Percentiles rank a stretch among this genome's conserved stretches.
These are phyloP conservation scores for Camptogramma bilineatum DNA, from an alignment of 2,888 invertebrate genomes.

Conservation along the genomic window DNA sequence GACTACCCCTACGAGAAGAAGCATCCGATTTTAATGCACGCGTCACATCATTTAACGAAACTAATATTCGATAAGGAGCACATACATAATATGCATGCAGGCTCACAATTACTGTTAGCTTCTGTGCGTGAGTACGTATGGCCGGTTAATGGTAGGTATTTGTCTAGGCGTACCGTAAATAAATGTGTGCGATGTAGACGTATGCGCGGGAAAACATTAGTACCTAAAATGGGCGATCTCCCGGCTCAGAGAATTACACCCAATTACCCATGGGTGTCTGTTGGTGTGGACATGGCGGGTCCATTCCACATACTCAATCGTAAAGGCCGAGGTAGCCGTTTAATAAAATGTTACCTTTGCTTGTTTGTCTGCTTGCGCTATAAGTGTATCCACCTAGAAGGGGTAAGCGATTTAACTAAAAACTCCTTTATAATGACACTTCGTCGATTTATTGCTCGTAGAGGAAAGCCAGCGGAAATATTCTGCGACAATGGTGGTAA, in stretches of 20 bases:
- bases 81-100: slow-evolving; percentile 41
- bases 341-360: slow-evolving; percentile 42
- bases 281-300: slow-evolving; percentile 7
- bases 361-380: slow-evolving; percentile 31
- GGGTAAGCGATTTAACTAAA: slow-evolving; percentile 22
- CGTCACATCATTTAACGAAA: slow-evolving; percentile 44
- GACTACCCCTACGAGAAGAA: slow-evolving; percentile 41
- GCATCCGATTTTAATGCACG: slow-evolving; percentile 48
- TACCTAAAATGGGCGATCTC: slow-evolving; percentile 48
- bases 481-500: slow-evolving; percentile 12
- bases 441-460: slow-evolving; percentile 35
- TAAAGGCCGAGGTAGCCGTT: slow-evolving; percentile 39
- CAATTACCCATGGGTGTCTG: slow-evolving; percentile 40
- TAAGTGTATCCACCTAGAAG: slow-evolving; percentile 5
- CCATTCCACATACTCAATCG: slow-evolving; percentile 16
- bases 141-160: slow-evolving; percentile 42
- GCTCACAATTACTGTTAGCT: slow-evolving; percentile 42
- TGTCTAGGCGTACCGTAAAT: slow-evolving; percentile 37
- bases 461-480: slow-evolving; percentile 10
- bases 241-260: slow-evolving; percentile 39
- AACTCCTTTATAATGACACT: slow-evolving; percentile 39
- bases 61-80: slow-evolving; percentile 41
- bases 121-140: slow-evolving; percentile 40
- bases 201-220: slow-evolving; percentile 36
- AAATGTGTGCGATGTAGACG: slow-evolving; percentile 38